These are phyloP conservation scores for Okapia johnstoni DNA, from an alignment of 2,113 vertebrate species.

Conservation along the genomic window DNA sequence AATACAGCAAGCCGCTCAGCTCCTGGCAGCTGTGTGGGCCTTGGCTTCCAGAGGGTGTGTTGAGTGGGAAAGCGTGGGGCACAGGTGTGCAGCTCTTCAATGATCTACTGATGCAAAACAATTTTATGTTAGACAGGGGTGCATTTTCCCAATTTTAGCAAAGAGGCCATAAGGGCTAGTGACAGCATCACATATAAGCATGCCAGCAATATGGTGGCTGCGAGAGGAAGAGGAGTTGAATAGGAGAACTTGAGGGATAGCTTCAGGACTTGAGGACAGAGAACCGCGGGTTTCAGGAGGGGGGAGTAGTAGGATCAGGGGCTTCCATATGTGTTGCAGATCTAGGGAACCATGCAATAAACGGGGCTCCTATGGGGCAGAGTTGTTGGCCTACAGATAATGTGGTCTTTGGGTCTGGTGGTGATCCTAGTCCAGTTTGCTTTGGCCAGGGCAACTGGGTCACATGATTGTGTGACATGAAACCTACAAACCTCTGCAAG, in stretches of 20 bases:
- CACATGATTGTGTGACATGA: not conserved
- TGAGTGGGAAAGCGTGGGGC: not conserved
- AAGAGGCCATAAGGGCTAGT: not conserved
- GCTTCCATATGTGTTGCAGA: not conserved
- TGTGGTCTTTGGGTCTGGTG: not conserved
- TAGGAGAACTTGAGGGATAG: not conserved
- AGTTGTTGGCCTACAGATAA: not conserved
- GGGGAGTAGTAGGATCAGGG: not conserved
- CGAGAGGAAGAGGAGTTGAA: not conserved
- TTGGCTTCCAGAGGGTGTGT: not conserved
- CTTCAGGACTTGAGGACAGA: not conserved
- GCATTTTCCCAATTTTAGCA: not conserved
- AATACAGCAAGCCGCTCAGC: not conserved
- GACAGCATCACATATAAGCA: not conserved
- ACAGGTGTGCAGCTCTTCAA: not conserved
- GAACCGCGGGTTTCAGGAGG: not conserved
- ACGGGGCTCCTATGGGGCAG: not conserved
- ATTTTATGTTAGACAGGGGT: not conserved
- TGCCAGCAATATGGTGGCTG: not conserved
- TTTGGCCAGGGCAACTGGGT: not conserved
- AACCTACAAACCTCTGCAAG: not conserved
- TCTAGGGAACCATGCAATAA: not conserved
- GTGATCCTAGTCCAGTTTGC: not conserved
- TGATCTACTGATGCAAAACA: not conserved
- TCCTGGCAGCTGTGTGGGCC: not conserved